Base-by-base conservation (phyloP, 2,888 invertebrate genomes). In the Hirtodrosophila histrioides region DNA sequence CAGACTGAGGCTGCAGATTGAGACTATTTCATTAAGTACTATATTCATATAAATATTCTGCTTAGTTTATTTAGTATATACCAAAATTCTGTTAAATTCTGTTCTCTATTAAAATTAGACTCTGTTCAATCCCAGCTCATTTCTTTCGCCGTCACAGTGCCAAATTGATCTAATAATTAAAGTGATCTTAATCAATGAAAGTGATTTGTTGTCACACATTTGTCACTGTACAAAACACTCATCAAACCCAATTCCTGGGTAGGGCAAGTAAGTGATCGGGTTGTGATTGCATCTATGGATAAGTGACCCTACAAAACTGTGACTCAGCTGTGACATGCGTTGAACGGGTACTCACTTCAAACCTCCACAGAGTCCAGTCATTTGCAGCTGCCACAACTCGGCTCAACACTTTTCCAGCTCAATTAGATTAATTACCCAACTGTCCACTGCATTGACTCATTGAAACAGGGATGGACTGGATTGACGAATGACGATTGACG, bases 151-250 rank as follows among this genome's bases (percentile, higher is more conserved):
- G 9, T 23, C 40, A 17, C 41, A 23, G 23, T 17, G 33, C 6
- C 29, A 27, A 37, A 69, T 62, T 57, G 39, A 50, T 41, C 58
- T 49, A 43, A 49, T 54, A 58, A 69, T 61, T 58, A 17, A 41
- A 43, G 37, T 46, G 73, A 72, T 76, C 46, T 40, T 48, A 50
- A 84, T 84, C 86, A 53, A 17, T 5, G 58, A 61, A 69, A 70
- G 64, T 87, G 87, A 88, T 87, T 87, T 84, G 87, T 88, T 78
- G 88, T 68, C 77, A 51, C 68, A 54, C 80, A 87, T 88, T 87
- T 87, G 87, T 86, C 83, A 80, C 39, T 62, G 70, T 65, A 69
- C 76, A 86, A 82, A 84, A 84, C 62, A 63, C 78, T 69, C 72
- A 37, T 73, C 81, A 56, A 56, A 27, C 27, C 27, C 45, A 12